Percentiles rank a stretch among this genome's conserved stretches.
Evolutionary conservation across 2,888 invertebrate genomes (phyloP).

Genomic region (Chalcosyrphus nemorum): DNA sequence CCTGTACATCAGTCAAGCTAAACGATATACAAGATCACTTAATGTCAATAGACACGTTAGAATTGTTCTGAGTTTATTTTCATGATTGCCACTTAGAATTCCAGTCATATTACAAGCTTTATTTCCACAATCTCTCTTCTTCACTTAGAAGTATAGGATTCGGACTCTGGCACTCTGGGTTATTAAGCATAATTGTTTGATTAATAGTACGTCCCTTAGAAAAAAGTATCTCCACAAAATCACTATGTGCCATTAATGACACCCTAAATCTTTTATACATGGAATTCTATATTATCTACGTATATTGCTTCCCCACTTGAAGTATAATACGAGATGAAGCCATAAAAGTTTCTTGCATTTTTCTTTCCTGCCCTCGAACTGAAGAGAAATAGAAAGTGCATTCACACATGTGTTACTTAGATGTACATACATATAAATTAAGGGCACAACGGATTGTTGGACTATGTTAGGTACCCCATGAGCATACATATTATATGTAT

Average conservation of each 20-base stretch:
- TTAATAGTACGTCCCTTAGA: not conserved
- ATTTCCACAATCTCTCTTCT: too few species aligned
- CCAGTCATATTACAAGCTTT: too few species aligned
- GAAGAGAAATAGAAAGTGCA: conserved; percentile 51
- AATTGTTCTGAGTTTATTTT: too few species aligned
- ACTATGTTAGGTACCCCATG: not conserved
- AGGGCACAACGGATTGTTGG: conserved; percentile 47
- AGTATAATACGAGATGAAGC: conserved; percentile 51
- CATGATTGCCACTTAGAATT: too few species aligned
- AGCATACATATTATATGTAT: not conserved
- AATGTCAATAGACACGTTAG: too few species aligned
- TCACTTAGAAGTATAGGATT: too few species aligned
- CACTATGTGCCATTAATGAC: conserved; percentile 25
- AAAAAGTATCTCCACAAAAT: conserved; percentile 1
- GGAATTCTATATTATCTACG: conserved; percentile 40
- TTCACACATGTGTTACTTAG: not conserved
- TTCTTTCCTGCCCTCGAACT: conserved; percentile 20
- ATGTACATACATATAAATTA: conserved; percentile 27
- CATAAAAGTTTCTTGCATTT: conserved; percentile 45
- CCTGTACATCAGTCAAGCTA: too few species aligned
- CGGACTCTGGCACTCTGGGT: too few species aligned
- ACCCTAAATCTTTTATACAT: conserved; percentile 39
- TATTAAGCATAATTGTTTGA: not conserved
- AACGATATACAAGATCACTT: too few species aligned
- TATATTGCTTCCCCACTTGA: conserved; percentile 32